Conservation (phyloP, 35 echinoderm and acorn worm genomes). For the Stichopus chloronotus region DNA sequence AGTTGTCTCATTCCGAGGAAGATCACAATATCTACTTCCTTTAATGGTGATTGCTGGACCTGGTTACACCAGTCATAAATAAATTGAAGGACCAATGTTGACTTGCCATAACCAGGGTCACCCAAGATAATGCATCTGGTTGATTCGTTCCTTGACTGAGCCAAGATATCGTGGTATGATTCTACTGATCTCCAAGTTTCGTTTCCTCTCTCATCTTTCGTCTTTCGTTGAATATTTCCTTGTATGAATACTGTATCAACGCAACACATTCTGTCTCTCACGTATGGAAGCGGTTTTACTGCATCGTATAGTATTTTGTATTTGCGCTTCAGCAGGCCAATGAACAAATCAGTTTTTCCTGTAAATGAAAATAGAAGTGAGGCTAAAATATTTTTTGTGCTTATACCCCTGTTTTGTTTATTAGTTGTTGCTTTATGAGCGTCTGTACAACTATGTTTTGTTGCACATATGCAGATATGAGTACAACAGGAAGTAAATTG, state of each 20-base stretch:
- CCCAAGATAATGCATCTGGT: not conserved
- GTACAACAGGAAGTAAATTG: too few relatives aligned
- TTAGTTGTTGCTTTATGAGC: too few relatives aligned
- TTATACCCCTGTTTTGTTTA: too few relatives aligned
- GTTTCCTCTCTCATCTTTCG: not conserved
- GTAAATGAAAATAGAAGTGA: too few relatives aligned
- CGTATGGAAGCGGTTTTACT: slow-evolving; percentile 2
- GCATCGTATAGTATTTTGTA: not conserved
- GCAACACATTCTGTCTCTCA: slow-evolving; percentile 6
- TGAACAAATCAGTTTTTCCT: not conserved
- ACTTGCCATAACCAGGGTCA: slow-evolving; percentile 6
- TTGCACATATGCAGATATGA: too few relatives aligned
- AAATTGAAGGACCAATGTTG: not conserved
- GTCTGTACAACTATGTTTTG: too few relatives aligned
- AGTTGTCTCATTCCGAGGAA: not conserved
- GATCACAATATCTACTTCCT: not conserved
- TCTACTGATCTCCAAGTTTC: not conserved
- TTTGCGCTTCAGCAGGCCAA: not conserved
- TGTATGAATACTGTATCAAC: not conserved
- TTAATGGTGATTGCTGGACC: not conserved
- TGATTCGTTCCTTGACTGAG: not conserved
- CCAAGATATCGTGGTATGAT: not conserved
- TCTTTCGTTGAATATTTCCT: not conserved
- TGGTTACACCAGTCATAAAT: slow-evolving; percentile 1
- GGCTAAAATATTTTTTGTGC: too few relatives aligned